Percentiles rank a stretch among this genome's conserved stretches.
Conservation (phyloP, 2,797 vertebrate genomes). For the Pseudomugil gertrudae region DNA sequence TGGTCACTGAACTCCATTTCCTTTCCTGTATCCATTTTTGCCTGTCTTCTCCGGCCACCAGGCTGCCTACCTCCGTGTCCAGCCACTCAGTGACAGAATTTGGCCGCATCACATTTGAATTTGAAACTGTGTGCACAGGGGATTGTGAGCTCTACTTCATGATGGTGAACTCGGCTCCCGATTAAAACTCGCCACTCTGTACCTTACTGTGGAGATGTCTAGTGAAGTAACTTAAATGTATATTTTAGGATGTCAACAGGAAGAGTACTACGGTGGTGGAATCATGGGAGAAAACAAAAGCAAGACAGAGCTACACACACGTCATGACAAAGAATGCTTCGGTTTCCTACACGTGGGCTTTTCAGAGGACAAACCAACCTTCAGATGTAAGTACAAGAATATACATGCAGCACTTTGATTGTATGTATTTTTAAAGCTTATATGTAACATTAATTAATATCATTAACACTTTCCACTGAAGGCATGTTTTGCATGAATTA, state of each 20-base stretch:
- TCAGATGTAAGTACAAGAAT: slow-evolving; percentile 86
- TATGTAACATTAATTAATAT: background rate
- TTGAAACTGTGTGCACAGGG: slow-evolving; percentile 90
- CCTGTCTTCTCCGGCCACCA: slow-evolving; percentile 54
- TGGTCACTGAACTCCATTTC: background rate
- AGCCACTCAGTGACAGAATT: slow-evolving; percentile 87
- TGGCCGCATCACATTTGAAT: slow-evolving; percentile 93
- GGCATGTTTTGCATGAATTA: background rate
- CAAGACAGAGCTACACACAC: slow-evolving; percentile 91
- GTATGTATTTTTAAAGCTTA: background rate
- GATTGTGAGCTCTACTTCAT: slow-evolving; percentile 98
- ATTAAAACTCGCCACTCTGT: background rate
- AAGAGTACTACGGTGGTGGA: slow-evolving; percentile 95
- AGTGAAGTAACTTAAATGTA: background rate
- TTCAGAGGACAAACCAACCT: slow-evolving; percentile 93
- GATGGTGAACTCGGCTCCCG: slow-evolving; percentile 85
- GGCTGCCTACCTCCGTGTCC: slow-evolving; percentile 89
- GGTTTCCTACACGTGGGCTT: slow-evolving; percentile 96
- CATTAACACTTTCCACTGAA: no score
- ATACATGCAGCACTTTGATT: background rate
- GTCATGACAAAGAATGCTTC: slow-evolving; percentile 92
- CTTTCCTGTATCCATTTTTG: slow-evolving; percentile 9
- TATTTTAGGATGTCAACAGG: slow-evolving; percentile 90
- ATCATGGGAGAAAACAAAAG: slow-evolving; percentile 92
- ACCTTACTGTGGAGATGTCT: background rate